Evolutionary conservation across 2,797 vertebrate genomes (phyloP).

Genomic region (Lacerta viridis): DNA sequence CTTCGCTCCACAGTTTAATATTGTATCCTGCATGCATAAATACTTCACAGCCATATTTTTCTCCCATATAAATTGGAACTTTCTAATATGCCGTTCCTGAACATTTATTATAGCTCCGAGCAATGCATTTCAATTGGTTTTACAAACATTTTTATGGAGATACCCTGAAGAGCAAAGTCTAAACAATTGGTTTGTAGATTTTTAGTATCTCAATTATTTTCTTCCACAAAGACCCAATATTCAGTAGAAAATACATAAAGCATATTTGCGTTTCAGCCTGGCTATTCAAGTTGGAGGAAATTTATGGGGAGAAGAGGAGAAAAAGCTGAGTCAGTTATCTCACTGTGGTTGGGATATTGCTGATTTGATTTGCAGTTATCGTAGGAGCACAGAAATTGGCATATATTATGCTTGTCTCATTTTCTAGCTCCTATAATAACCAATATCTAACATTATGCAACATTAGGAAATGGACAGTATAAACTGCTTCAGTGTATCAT

Average conservation of each 20-base stretch:
- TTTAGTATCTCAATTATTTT: constrained; percentile 41
- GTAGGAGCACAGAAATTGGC: not conserved
- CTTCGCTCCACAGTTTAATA: constrained; percentile 55
- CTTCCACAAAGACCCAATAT: constrained; percentile 17
- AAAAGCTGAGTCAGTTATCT: not conserved
- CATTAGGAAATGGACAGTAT: not conserved
- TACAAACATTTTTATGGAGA: constrained; percentile 48
- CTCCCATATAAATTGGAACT: constrained; percentile 54
- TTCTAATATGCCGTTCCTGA: constrained; percentile 60
- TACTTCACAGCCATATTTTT: constrained; percentile 67
- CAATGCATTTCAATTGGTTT: constrained; percentile 49
- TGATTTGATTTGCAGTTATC: constrained; percentile 36
- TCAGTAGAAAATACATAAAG: not conserved
- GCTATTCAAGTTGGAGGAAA: not conserved
- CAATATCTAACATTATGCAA: not conserved
- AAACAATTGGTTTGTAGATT: constrained; percentile 9
- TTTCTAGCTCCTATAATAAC: not conserved
- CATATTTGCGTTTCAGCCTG: constrained; percentile 25
- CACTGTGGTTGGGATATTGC: not conserved
- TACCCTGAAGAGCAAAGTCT: constrained; percentile 21
- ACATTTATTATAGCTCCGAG: constrained; percentile 40
- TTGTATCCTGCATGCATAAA: constrained; percentile 55
- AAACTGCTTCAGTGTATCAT: not conserved
- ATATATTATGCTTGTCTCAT: not conserved
- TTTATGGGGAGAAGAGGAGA: not conserved